Percentiles rank a stretch among this genome's conserved stretches.
phyloP scores from a whole-genome alignment of 2,113 vertebrate genomes.

The Campylomormyrus tamandua region DNA sequence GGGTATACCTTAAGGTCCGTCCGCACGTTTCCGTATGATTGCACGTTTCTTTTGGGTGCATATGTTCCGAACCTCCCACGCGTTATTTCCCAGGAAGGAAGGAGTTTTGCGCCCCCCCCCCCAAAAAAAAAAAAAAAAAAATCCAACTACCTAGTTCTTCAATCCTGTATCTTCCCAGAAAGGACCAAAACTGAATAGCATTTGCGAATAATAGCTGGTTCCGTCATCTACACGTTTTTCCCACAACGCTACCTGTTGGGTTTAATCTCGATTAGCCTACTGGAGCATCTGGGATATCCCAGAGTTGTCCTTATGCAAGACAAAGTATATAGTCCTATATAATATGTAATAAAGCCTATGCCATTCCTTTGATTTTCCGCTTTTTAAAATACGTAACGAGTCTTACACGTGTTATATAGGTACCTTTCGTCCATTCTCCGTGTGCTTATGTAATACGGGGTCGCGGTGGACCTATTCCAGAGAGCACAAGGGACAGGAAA shows the following conservation, averaged over 20 bases:
- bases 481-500: neutral
- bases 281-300: neutral
- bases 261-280: neutral
- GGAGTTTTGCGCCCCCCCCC: neutral
- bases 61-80: neutral
- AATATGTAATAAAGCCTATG: neutral
- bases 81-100: neutral
- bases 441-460: neutral
- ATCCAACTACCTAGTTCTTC: neutral
- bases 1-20: neutral
- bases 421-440: neutral
- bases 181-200: neutral
- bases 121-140: too few relatives aligned
- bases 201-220: neutral
- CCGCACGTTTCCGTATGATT: neutral
- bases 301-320: neutral
- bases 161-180: neutral
- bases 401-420: neutral
- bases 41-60: neutral
- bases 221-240: neutral
- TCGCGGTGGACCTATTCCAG: neutral
- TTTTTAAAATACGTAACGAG: neutral
- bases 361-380: neutral
- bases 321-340: neutral
- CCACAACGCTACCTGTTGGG: neutral